Conservation (phyloP, 2,113 vertebrate genomes). For the Plestiodon gilberti region DNA sequence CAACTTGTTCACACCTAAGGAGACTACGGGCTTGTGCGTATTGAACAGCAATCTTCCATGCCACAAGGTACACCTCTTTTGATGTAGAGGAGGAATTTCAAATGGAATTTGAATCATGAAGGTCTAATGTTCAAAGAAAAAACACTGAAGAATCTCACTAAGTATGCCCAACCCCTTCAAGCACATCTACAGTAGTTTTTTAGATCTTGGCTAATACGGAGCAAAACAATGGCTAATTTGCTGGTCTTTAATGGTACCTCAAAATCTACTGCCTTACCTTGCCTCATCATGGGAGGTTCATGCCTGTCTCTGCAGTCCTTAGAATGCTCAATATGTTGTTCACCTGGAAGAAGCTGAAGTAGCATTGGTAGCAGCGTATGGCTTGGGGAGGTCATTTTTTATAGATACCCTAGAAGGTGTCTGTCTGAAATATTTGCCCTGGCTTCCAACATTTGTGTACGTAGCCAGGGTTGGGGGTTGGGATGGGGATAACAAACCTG, state of each 20-base stretch:
- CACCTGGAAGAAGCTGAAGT: neutral
- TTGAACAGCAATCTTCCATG: neutral
- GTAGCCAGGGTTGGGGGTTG: neutral
- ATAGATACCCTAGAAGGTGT: neutral
- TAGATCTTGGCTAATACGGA: neutral
- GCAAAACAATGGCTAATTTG: neutral
- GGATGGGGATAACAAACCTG: slow-evolving; percentile 30
- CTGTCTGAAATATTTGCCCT: neutral
- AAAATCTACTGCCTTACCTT: neutral
- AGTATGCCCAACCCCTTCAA: neutral
- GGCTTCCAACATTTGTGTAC: neutral
- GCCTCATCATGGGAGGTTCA: neutral
- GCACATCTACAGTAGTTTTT: neutral
- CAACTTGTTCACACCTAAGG: neutral
- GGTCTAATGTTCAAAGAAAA: neutral
- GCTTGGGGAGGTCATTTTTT: neutral
- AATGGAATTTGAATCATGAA: neutral
- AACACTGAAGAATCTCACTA: neutral
- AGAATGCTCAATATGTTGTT: neutral
- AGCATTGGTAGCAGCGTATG: neutral
- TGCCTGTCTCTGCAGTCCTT: too few species aligned
- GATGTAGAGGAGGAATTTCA: neutral
- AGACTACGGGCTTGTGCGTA: neutral
- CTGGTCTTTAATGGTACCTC: neutral
- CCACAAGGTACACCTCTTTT: neutral